Base-by-base conservation (phyloP, 53 echinoderm and acorn worm genomes). In the Arbacia lixula region DNA sequence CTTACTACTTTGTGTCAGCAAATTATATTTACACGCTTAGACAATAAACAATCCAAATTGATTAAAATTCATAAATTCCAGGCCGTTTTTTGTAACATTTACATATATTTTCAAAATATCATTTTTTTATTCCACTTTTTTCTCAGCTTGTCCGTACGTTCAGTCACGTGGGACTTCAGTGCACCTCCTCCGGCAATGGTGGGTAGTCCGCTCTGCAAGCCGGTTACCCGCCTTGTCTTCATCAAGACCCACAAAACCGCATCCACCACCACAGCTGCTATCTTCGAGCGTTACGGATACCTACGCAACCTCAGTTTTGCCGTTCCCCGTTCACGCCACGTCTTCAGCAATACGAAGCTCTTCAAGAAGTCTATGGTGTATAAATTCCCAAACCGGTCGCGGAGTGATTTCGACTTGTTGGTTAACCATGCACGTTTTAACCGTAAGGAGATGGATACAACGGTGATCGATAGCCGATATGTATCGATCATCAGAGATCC, bases 201-300 rank as follows among this genome's bases (percentile, higher is more conserved):
- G n/a, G n/a, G n/a, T n/a, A n/a, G n/a, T n/a, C n/a, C n/a, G n/a
- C n/a, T n/a, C n/a, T 81, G 82, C 24, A 20, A 16, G 31, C 65
- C 82, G 9, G 31, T 61, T 19, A 28, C 29, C 19, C 27, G 50
- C 4, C 4, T 88, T 19, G 86, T 94, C 12, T 91, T 68, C 19
- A 62, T 86, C 29, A 91, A 94, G 75, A 94, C 88, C 4, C 91
- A 94, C 65, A 94, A 91, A 41, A 91, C 94, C 14, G 94, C 81
- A 30, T 88, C 91, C 30, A 83, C 91, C 9, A 93, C 91, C n/a
- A 29, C 90, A 27, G 87, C 91, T 2, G 50, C 89, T 0, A 88
- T 91, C 16, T 72, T 94, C 6, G 86, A 91, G 42, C 66, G 94
- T 17, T 94, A 84, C 83, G 94, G 91, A 1, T 91, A 91, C 74